phyloP scores from a whole-genome alignment of 2,797 vertebrate species.

The Margarornis squamiger region DNA sequence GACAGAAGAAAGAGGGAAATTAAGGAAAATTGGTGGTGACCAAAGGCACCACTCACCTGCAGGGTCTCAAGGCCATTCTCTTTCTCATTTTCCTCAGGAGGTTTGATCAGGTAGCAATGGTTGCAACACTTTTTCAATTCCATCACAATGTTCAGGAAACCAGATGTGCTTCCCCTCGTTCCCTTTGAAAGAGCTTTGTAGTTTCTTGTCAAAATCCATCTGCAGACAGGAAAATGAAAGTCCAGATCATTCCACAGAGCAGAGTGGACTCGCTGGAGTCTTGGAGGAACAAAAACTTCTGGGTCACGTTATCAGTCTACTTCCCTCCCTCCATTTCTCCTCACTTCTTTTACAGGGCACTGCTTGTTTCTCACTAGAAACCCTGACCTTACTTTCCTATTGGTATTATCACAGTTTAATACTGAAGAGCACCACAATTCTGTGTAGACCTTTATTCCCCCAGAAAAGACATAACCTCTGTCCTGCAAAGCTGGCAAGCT shows the following conservation, averaged over 20 bases:
- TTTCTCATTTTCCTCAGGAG: constrained; percentile 85
- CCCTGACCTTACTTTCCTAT: not conserved
- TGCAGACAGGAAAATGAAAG: constrained; percentile 62
- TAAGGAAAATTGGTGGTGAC: not conserved
- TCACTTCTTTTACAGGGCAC: not conserved
- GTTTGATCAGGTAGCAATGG: constrained; percentile 93
- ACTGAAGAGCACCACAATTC: not conserved
- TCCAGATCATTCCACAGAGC: not conserved
- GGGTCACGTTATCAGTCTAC: not conserved
- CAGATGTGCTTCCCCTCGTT: constrained; percentile 90
- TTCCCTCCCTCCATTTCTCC: not conserved
- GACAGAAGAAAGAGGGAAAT: not conserved
- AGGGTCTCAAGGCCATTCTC: constrained; percentile 84
- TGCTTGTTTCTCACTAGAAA: not conserved
- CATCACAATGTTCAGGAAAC: constrained; percentile 99
- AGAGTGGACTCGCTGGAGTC: not conserved
- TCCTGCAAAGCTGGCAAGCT: not conserved
- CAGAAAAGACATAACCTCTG: not conserved
- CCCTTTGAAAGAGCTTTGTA: constrained; percentile 95
- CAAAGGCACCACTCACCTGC: constrained; percentile 75
- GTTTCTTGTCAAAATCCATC: constrained; percentile 99
- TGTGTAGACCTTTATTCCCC: not conserved
- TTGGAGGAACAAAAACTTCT: not conserved
- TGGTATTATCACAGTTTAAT: not conserved
- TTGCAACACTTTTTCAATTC: constrained; percentile 99